These are phyloP conservation scores for Odontocerum albicorne DNA, from an alignment of 2,888 invertebrate species.

Conservation along the genomic window DNA sequence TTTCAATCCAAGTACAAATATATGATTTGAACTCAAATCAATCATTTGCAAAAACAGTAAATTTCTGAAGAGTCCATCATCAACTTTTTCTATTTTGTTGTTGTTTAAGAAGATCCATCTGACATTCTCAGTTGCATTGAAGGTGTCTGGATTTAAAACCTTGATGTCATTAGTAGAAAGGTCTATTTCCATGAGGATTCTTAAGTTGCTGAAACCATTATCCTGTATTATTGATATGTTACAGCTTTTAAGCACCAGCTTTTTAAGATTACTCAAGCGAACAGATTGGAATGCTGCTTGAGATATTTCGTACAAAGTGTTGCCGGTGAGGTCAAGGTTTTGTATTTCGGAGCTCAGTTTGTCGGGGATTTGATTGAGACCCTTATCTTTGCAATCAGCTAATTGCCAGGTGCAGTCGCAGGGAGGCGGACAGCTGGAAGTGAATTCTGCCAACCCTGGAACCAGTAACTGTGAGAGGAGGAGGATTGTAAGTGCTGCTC, in stretches of 20 bases:
- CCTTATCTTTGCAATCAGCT: slow-evolving; percentile 73
- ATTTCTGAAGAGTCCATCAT: slow-evolving; percentile 75
- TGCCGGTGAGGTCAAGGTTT: slow-evolving; percentile 72
- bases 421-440: slow-evolving; percentile 62
- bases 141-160: slow-evolving; percentile 67
- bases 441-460: slow-evolving; percentile 42
- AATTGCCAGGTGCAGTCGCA: slow-evolving; percentile 87
- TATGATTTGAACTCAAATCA: slow-evolving; percentile 73
- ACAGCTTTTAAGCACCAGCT: slow-evolving; percentile 74
- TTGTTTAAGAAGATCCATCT: slow-evolving; percentile 72
- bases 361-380: slow-evolving; percentile 70
- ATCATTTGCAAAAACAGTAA: slow-evolving; percentile 74
- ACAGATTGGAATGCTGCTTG: slow-evolving; percentile 69
- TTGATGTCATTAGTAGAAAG: slow-evolving; percentile 73
- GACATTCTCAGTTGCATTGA: slow-evolving; percentile 69
- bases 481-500: slow-evolving; percentile 5
- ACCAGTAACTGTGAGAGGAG: slow-evolving; percentile 37
- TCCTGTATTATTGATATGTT: slow-evolving; percentile 71
- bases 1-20: slow-evolving; percentile 68
- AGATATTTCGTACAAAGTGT: slow-evolving; percentile 66
- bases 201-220: slow-evolving; percentile 74
- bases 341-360: slow-evolving; percentile 72
- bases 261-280: slow-evolving; percentile 77
- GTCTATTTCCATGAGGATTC: slow-evolving; percentile 80
- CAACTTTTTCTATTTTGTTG: slow-evolving; percentile 73